Percentiles rank a stretch among this genome's conserved stretches.
phyloP scores from a whole-genome alignment of 2,113 vertebrate genomes.

The Zosterops borbonicus region DNA sequence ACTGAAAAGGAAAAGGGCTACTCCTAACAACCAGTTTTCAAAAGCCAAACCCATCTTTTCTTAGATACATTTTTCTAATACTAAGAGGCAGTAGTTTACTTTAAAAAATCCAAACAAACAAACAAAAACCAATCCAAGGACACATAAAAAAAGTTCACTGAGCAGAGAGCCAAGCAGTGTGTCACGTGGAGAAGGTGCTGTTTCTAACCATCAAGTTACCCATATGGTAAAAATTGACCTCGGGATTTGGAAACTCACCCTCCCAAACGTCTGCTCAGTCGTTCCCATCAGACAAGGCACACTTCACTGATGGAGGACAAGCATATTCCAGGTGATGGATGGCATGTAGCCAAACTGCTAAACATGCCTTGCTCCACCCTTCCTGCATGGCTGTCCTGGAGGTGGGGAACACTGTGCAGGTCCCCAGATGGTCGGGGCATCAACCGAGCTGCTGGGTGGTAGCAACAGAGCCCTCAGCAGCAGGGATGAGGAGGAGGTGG shows the following conservation, averaged over 20 bases:
- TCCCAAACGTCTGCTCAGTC: background rate
- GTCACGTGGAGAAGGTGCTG: background rate
- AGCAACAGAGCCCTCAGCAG: background rate
- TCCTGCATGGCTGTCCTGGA: rapidly evolving
- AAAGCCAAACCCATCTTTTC: background rate
- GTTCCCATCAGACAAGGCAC: background rate
- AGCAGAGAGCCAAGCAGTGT: background rate
- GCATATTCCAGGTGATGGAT: background rate
- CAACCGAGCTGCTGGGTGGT: background rate
- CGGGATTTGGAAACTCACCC: background rate
- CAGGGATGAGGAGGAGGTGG: background rate
- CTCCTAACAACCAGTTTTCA: background rate
- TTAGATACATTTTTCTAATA: background rate
- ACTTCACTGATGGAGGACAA: background rate
- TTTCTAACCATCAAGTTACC: background rate
- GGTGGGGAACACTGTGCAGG: background rate
- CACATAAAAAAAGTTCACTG: background rate
- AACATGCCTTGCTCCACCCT: background rate
- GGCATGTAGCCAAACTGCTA: background rate
- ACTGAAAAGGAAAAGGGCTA: background rate
- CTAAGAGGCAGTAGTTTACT: background rate
- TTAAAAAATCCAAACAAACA: background rate
- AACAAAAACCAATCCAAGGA: background rate
- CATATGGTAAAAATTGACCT: background rate
- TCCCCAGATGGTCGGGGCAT: background rate